Evolutionary conservation across 2,888 invertebrate genomes (phyloP).

Genomic region (Argyresthia albistria): DNA sequence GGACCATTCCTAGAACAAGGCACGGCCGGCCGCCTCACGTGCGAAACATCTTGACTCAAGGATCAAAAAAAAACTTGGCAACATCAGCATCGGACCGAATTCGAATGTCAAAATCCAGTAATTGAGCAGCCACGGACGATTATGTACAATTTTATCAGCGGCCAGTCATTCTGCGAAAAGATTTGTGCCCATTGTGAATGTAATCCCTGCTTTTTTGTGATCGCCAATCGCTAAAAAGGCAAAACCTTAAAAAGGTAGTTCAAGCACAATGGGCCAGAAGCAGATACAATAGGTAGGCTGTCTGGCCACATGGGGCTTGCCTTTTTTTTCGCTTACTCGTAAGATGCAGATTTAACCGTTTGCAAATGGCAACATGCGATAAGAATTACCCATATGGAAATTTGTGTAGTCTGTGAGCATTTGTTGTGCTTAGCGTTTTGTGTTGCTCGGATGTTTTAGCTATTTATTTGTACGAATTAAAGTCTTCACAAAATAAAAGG

Average conservation of each 20-base stretch:
- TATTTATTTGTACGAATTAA: too few species aligned
- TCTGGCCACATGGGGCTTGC: slow-evolving; percentile 45
- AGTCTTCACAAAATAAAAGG: too few species aligned
- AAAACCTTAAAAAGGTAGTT: slow-evolving; percentile 46
- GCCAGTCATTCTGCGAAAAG: slow-evolving; percentile 32
- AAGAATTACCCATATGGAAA: slow-evolving; percentile 8
- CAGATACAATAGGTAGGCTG: slow-evolving; percentile 41
- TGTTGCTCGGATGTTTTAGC: too few species aligned
- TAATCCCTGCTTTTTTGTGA: slow-evolving; percentile 46
- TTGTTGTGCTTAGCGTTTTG: not conserved
- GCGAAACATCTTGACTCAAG: slow-evolving; percentile 32
- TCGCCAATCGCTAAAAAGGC: slow-evolving; percentile 43
- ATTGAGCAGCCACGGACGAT: not conserved
- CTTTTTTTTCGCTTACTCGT: slow-evolving; percentile 45
- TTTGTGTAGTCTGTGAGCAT: not conserved
- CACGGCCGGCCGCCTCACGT: slow-evolving; percentile 30
- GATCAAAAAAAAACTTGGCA: slow-evolving; percentile 33
- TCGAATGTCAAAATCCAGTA: not conserved
- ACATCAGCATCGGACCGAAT: slow-evolving; percentile 14
- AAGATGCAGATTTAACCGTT: slow-evolving; percentile 51
- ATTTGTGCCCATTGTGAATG: slow-evolving; percentile 43
- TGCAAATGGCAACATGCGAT: slow-evolving; percentile 24
- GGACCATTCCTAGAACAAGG: slow-evolving; percentile 50
- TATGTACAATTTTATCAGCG: not conserved
- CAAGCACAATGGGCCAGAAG: slow-evolving; percentile 43